Base-by-base conservation (phyloP, 2,797 vertebrate species). In the Crenichthys baileyi region DNA sequence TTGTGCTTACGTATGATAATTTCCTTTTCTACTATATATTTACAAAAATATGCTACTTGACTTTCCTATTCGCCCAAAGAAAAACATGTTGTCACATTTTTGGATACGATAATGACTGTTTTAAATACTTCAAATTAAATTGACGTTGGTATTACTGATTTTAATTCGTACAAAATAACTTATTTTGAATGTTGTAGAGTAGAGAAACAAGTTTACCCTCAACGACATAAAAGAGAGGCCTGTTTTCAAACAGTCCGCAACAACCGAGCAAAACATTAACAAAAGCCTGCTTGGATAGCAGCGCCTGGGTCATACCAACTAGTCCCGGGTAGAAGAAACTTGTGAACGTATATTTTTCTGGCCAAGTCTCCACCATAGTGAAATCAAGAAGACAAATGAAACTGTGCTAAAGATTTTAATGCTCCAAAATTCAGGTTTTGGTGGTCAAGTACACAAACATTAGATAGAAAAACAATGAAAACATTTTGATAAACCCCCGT, bases 291-390 rank as follows among this genome's bases (percentile, higher is more conserved):
- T 29, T 48, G 61, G 29, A 72, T 65, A 39, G 2, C 83, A 16
- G 71, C 65, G 18, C 46, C 44, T 75, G 91, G 94, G 44, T 53
- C 72, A 73, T 93, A 94, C 94, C 94, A 94, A 83, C 29, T 82
- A 0, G 4, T 46, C 12, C 29, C 2, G 0, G 22, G 79, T 20
- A 16, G 78, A 70, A 56, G 22, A 31, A 53, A 73, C 7, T 26
- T 51, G 1, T 22, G 22, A 13, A 3, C n/a, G 9, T n/a, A 44
- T 48, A 61, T 41, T 0, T 13, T 53, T n/a, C 58, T 56, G 73
- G 72, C 11, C 39, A 0, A 7, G 9, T 0, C 3, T 24, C 44
- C 22, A 12, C 1, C 3, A 11, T 18, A 12, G n/a, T 58, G 3
- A 58, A 24, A 15, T 15, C 0, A 12, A 4, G 1, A 11, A 0